These are phyloP conservation scores for Eretmocerus hayati DNA, from an alignment of 2,888 invertebrate species.

Conservation along the genomic window DNA sequence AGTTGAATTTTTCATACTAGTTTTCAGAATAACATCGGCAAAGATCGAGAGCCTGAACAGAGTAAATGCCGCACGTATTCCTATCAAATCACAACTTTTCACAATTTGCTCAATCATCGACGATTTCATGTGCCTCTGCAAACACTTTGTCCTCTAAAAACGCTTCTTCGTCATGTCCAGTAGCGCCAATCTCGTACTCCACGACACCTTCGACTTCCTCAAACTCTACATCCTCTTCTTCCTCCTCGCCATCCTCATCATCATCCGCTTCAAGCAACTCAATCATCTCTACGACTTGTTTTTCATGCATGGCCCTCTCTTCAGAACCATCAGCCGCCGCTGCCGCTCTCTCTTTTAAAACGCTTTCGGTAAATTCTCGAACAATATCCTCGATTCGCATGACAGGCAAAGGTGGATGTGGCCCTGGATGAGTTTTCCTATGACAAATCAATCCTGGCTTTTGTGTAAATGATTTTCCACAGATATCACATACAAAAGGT, in stretches of 20 bases:
- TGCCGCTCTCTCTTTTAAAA: slow-evolving; percentile 1
- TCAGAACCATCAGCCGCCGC: neutral
- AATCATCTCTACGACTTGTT: neutral
- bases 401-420: slow-evolving; percentile 42
- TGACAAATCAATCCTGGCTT: slow-evolving; percentile 44
- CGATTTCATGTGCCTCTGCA: too few species aligned
- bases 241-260: slow-evolving; percentile 5
- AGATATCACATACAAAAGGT: slow-evolving; percentile 43
- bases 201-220: neutral
- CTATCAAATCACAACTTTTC: too few species aligned
- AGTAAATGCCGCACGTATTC: too few species aligned
- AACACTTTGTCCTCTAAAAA: too few species aligned
- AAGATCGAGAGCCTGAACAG: too few species aligned
- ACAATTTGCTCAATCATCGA: too few species aligned
- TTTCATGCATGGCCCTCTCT: neutral
- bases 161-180: too few species aligned
- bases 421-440: slow-evolving; percentile 43
- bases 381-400: slow-evolving; percentile 45
- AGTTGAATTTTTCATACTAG: too few species aligned
- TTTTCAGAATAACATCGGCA: too few species aligned
- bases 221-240: slow-evolving; percentile 9
- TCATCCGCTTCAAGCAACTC: slow-evolving; percentile 1
- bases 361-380: slow-evolving; percentile 39
- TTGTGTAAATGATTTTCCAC: slow-evolving; percentile 43
- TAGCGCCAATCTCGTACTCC: too few species aligned